These are phyloP conservation scores for Fukomys damarensis DNA, from an alignment of 2,113 vertebrate genomes.

Conservation along the genomic window DNA sequence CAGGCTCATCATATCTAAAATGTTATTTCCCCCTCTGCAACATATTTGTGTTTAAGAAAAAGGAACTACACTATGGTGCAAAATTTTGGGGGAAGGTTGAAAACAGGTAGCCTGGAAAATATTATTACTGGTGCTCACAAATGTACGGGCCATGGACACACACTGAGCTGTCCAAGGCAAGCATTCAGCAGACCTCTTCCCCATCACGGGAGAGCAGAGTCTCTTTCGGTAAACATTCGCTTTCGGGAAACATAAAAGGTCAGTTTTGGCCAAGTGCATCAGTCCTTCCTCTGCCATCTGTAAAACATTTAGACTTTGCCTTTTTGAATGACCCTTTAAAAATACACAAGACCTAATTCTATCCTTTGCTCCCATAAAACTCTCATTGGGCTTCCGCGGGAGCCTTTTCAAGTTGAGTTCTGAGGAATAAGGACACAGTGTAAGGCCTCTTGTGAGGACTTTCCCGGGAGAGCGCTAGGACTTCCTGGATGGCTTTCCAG, in stretches of 20 bases:
- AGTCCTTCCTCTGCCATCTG: slow-evolving; percentile 59
- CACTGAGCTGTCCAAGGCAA: slow-evolving; percentile 61
- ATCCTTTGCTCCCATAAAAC: slow-evolving; percentile 60
- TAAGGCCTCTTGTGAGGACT: slow-evolving; percentile 63
- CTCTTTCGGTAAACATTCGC: slow-evolving; percentile 70
- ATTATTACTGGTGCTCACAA: slow-evolving; percentile 70
- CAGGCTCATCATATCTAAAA: slow-evolving; percentile 14
- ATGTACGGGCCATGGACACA: slow-evolving; percentile 49
- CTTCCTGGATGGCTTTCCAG: background rate
- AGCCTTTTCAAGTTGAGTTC: slow-evolving; percentile 70
- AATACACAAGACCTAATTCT: slow-evolving; percentile 71
- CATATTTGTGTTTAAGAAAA: slow-evolving; percentile 60
- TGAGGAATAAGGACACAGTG: slow-evolving; percentile 50
- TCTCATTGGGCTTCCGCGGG: slow-evolving; percentile 61
- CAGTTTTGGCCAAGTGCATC: slow-evolving; percentile 66
- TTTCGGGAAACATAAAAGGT: slow-evolving; percentile 74
- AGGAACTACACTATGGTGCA: slow-evolving; percentile 26
- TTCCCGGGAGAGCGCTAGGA: slow-evolving; percentile 42
- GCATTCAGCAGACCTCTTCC: slow-evolving; percentile 12
- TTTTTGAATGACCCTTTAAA: slow-evolving; percentile 77
- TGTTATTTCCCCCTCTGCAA: slow-evolving; percentile 51
- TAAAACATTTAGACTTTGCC: slow-evolving; percentile 74
- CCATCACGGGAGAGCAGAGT: slow-evolving; percentile 54
- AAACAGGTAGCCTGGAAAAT: slow-evolving; percentile 74
- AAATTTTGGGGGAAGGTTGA: slow-evolving; percentile 41